Evolutionary conservation across 2,113 vertebrate species (phyloP), one percentile per base, ranked within the genome.

Genomic region (Pygathrix nemaeus): DNA sequence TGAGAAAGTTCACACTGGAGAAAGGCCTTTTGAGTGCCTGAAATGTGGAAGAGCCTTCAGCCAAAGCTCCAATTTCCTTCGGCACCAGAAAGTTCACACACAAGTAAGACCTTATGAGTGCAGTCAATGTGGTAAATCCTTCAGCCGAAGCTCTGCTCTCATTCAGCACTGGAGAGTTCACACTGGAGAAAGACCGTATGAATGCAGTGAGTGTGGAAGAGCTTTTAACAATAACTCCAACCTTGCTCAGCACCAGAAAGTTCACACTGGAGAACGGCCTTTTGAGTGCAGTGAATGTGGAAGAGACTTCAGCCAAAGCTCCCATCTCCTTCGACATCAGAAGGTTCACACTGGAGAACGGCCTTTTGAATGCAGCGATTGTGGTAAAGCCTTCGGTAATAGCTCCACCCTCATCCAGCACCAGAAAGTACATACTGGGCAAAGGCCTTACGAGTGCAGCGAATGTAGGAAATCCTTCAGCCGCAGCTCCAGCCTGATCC

Each of bases 311-410:
- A 84, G 59, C 40, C 95, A 89, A 76, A 96, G 95, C 16, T 83
- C 90, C 40, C 84, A 93, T 59, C 90, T 96, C 90, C 84, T 96
- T 76, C 68, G 25, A 68, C 95, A 96, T 70, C 85, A 93, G 95
- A 96, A 89, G 52, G 85, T 96, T 70, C 91, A 93, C 35, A 96
- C 85, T 1, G 85, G 85, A 84, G 85, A 96, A 61, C 35, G 40
- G 59, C 91, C 85, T 40, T 93, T 93, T n/a, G 79, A 75, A 7
- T 96, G 95, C 59, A 68, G 38, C 11, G 48, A 89, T 17, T 93
- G 85, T 61, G 90, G 95, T n/a, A 91, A 90, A 57, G 18, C 73
- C 38, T 90, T 96, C 23, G 40, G 87, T 55, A 38, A 75, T 16
- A 90, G 64, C 38, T 81, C 92, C 30, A 80, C 73, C 23, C 52